Percentiles rank a stretch among this genome's conserved stretches.
These are phyloP conservation scores for Brachypterus glaber DNA, from an alignment of 2,888 invertebrate species.

Conservation along the genomic window DNA sequence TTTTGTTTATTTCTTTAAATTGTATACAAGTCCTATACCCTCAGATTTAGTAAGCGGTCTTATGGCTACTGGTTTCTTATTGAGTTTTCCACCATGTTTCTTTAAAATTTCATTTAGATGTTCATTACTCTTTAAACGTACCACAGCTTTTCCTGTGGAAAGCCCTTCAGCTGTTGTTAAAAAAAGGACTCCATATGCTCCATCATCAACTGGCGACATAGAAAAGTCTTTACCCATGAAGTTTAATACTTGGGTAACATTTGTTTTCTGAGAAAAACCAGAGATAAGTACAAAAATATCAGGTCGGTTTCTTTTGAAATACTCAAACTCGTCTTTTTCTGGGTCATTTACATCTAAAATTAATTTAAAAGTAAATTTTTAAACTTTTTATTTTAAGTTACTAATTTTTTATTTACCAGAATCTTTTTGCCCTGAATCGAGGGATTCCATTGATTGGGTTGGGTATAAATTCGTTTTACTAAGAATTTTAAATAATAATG, in stretches of 20 bases:
- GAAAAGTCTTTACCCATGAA: neutral
- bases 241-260: neutral
- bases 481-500: no score
- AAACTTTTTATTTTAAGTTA: no score
- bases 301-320: neutral
- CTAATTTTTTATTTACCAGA: no score
- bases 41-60: neutral
- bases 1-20: no score
- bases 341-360: no score
- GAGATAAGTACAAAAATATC: slow-evolving; percentile 1
- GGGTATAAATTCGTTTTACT: no score
- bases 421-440: no score
- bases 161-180: neutral
- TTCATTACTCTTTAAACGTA: neutral
- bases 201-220: neutral
- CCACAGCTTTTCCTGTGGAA: slow-evolving; percentile 1
- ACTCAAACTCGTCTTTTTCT: neutral
- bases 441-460: no score
- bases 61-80: neutral
- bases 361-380: no score
- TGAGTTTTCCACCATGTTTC: neutral
- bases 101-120: neutral
- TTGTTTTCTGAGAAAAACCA: neutral
- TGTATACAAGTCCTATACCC: neutral
- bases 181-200: neutral